Percentiles rank a stretch among this genome's conserved stretches.
These are phyloP conservation scores for Loris lydekkerianus DNA, from an alignment of 2,797 vertebrate genomes.

Conservation along the genomic window DNA sequence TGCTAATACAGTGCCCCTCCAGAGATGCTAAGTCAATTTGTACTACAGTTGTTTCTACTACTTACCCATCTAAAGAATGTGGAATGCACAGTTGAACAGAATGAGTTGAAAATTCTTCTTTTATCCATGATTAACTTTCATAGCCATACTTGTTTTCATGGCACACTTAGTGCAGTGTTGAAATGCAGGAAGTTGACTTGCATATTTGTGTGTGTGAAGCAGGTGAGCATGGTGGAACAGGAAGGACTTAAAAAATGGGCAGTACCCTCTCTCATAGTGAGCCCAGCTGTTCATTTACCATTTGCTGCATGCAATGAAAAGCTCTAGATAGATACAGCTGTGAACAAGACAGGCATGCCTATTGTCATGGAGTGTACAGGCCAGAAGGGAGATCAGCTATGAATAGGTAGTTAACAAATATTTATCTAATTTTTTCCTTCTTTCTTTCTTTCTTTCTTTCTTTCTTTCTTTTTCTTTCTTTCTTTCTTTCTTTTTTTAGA, in stretches of 20 bases:
- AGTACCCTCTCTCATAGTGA: neutral
- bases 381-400: neutral
- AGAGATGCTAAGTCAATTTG: too few relatives aligned
- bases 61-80: neutral
- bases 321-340: neutral
- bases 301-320: neutral
- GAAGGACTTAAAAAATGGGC: neutral
- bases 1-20: neutral
- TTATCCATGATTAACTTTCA: fast-evolving
- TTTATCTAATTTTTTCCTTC: neutral
- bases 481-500: too few relatives aligned
- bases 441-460: too few relatives aligned
- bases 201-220: neutral
- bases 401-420: fast-evolving
- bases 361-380: too few relatives aligned
- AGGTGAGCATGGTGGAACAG: neutral
- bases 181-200: neutral
- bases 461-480: too few relatives aligned
- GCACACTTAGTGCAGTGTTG: fast-evolving
- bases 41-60: neutral
- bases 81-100: fast-evolving
- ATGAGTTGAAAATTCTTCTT: neutral
- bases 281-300: neutral
- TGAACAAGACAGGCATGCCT: neutral
- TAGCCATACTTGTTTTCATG: neutral